These are phyloP conservation scores for Tribolium castaneum DNA, from an alignment of 1,140 invertebrate species.

Conservation along the genomic window DNA sequence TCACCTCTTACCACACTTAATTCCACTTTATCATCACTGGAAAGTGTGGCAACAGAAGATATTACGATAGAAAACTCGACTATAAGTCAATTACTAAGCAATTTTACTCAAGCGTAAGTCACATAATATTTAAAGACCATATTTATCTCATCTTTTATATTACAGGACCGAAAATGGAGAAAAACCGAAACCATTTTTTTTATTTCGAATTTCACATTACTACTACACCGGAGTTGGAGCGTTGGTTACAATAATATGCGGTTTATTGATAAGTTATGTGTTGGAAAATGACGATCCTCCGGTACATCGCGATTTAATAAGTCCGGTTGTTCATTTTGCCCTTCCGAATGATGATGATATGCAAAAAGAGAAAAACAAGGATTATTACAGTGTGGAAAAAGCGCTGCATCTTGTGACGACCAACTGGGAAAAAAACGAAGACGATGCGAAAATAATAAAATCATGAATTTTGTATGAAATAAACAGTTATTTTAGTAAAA, in stretches of 20 bases:
- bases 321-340: constrained; percentile 53
- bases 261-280: constrained; percentile 57
- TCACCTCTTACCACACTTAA: background rate
- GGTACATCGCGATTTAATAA: constrained; percentile 54
- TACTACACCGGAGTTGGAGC: constrained; percentile 59
- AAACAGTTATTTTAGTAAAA: background rate
- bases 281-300: constrained; percentile 52
- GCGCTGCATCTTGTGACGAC: constrained; percentile 44
- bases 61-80: background rate
- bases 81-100: background rate
- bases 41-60: background rate
- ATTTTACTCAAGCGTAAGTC: background rate
- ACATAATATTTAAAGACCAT: too few species aligned
- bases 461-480: background rate
- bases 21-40: constrained; percentile 13
- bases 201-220: constrained; percentile 58
- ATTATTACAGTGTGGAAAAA: constrained; percentile 43
- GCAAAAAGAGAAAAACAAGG: background rate
- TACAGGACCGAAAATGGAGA: background rate
- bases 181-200: constrained; percentile 44
- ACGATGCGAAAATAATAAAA: background rate
- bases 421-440: constrained; percentile 10
- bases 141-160: constrained; percentile 5
- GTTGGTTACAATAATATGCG: constrained; percentile 52
- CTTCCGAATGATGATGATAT: constrained; percentile 41